Conservation (phyloP, 2,888 invertebrate species). For the Catocala sponsa region DNA sequence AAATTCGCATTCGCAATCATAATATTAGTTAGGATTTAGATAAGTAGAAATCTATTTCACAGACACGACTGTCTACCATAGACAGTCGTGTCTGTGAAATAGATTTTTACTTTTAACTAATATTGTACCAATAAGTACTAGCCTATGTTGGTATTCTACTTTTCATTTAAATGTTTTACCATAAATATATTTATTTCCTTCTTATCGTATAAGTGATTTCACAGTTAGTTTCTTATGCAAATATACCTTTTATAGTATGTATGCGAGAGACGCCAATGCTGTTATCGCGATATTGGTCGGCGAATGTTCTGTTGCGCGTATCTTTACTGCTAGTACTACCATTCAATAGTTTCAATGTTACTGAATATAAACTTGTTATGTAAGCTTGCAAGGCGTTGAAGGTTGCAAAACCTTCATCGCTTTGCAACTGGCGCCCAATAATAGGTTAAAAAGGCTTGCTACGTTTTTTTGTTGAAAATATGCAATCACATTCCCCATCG, state of each 20-base stretch:
- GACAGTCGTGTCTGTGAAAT: too few relatives aligned
- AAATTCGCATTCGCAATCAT: too few relatives aligned
- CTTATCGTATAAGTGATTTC: constrained; percentile 6
- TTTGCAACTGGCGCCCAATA: too few relatives aligned
- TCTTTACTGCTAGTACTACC: neutral
- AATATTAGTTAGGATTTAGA: too few relatives aligned
- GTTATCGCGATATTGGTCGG: neutral
- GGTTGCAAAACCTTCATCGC: neutral
- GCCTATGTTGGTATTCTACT: neutral
- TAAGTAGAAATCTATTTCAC: too few relatives aligned
- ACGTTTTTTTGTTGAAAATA: too few relatives aligned
- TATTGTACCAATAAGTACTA: too few relatives aligned
- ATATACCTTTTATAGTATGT: constrained; percentile 1
- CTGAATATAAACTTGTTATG: constrained; percentile 8
- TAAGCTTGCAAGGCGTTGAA: neutral
- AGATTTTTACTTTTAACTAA: too few relatives aligned
- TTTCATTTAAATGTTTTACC: neutral
- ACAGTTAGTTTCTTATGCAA: constrained; percentile 3
- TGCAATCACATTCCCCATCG: too few relatives aligned
- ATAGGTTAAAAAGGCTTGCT: too few relatives aligned
- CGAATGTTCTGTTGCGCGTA: constrained; percentile 1
- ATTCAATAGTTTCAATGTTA: constrained; percentile 4
- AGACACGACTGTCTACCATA: too few relatives aligned
- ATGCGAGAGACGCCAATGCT: neutral
- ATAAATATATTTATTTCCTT: neutral